Conservation (phyloP, 2,113 vertebrate genomes). For the Antechinus stuartii region DNA sequence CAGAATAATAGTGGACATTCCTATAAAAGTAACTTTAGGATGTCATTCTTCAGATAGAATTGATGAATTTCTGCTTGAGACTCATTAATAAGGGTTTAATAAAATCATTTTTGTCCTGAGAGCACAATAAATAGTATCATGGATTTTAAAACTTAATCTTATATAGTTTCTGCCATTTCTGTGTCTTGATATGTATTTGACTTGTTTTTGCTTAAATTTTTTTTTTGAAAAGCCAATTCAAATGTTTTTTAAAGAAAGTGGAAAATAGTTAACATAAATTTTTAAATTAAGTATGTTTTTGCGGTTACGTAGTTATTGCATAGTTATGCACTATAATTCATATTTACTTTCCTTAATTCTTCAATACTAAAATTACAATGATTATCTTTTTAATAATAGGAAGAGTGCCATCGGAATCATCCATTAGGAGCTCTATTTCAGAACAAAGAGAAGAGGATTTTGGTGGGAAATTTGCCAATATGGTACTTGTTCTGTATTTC, state of each 20-base stretch:
- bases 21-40: not conserved
- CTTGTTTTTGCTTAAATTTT: not conserved
- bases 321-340: too few species aligned
- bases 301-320: not conserved
- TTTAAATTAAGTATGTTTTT: not conserved
- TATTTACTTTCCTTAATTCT: not conserved
- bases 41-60: not conserved
- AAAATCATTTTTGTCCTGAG: not conserved
- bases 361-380: fast-evolving
- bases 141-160: not conserved
- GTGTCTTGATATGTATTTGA: not conserved
- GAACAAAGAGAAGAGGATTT: slow-evolving; percentile 88
- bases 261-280: fast-evolving
- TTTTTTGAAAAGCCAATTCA: not conserved
- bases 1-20: not conserved
- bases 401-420: slow-evolving; percentile 57
- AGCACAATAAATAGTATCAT: not conserved
- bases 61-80: not conserved
- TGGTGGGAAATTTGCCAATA: slow-evolving; percentile 88
- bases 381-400: slow-evolving; percentile 62
- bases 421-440: slow-evolving; percentile 77
- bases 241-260: not conserved
- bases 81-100: not conserved
- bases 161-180: not conserved
- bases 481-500: slow-evolving; percentile 82